Evolutionary conservation across 2,113 vertebrate species (phyloP).

Genomic region (Syrmaticus mikado): DNA sequence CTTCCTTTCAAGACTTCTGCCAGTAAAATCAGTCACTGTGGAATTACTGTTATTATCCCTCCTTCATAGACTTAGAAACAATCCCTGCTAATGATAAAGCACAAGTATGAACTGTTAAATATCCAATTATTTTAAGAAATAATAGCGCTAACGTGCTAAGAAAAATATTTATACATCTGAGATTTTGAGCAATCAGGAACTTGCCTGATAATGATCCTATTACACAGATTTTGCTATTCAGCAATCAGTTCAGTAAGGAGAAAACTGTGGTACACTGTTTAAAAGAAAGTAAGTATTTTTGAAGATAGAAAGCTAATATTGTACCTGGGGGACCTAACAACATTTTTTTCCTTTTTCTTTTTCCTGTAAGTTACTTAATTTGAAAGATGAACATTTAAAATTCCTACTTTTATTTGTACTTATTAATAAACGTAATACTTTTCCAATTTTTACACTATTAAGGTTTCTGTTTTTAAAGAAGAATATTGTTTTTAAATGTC

Average conservation of each 20-base stretch:
- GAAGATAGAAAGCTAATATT: not conserved
- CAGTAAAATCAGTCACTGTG: not conserved
- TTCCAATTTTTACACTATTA: not conserved
- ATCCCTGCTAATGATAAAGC: not conserved
- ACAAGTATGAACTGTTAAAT: not conserved
- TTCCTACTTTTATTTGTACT: not conserved
- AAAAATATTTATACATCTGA: not conserved
- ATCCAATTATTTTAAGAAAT: not conserved
- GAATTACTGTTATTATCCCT: not conserved
- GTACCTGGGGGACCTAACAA: not conserved
- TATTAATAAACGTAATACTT: not conserved
- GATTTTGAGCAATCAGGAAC: not conserved
- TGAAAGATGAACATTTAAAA: not conserved
- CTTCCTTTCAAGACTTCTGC: not conserved
- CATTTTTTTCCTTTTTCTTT: not conserved
- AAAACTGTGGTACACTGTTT: too few relatives aligned
- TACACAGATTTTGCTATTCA: not conserved
- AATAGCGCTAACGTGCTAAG: not conserved
- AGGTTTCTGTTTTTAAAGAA: not conserved
- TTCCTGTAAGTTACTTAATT: not conserved
- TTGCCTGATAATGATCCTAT: not conserved
- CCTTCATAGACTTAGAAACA: not conserved
- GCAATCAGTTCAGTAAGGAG: too few relatives aligned
- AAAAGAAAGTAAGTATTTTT: not conserved
- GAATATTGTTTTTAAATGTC: not conserved